Base-by-base conservation (phyloP, 2,797 vertebrate genomes). In the Kryptolebias ocellatus region DNA sequence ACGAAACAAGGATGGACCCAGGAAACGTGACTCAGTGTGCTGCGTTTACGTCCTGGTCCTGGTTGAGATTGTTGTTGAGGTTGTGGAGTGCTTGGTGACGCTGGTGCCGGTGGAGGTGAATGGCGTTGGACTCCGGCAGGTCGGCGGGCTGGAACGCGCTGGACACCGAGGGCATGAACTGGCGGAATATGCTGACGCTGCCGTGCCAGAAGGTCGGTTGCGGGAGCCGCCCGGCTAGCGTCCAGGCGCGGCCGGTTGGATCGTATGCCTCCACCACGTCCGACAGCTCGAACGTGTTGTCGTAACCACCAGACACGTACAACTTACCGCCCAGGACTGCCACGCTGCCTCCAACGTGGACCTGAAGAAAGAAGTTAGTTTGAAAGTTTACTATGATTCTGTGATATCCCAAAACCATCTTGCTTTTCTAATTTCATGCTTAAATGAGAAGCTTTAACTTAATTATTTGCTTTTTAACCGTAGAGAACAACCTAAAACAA, bases 181-280 rank as follows among this genome's bases (percentile, higher is more conserved):
- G 98, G 1, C 97, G 95, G 90, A 99, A 99, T 50, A 99, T 99
- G 93, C 97, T 99, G 90, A 99, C 98, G 0, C 96, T 98, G 91
- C 97, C 96, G 0, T 99, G 98, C 98, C 98, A 99, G 92, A 99
- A 99, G 66, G 95, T 98, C 45, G 97, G 95, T 88, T 98, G 97
- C 0, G 98, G 98, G 1, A 99, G 94, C 1, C 93, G 94, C 0
- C 96, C 98, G 1, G 95, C 94, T 0, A 91, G 64, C 0, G 89
- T 92, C 98, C 98, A 99, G 0, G 79, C 60, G 3, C 94, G 91
- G 0, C 90, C 81, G 76, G 90, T 86, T 0, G 96, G 96, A 65
- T 99, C 95, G 0, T 95, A 99, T 0, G 94, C 94, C 54, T 99
- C 98, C 66, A 99, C 95, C 66, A 97, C 95, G 0, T 97, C 96